phyloP scores from a whole-genome alignment of 2,888 invertebrate species.

The Patella pellucida region DNA sequence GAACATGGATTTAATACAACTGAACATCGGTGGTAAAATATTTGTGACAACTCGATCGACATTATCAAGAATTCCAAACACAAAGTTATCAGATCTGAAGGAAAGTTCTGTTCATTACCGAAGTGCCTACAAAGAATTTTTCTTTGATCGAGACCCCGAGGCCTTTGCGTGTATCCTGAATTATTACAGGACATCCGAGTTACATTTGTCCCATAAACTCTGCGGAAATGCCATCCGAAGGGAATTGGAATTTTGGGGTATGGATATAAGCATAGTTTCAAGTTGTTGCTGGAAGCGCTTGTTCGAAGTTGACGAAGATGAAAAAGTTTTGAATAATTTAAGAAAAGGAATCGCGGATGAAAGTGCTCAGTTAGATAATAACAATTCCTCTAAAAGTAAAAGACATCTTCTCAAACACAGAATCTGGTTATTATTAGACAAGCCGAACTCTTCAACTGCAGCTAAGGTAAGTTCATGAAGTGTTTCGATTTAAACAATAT shows the following conservation, averaged over 20 bases:
- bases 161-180: slow-evolving; percentile 43
- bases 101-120: slow-evolving; percentile 10
- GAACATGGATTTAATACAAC: neutral
- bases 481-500: too few relatives aligned
- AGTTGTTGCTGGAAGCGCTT: slow-evolving; percentile 41
- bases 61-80: slow-evolving; percentile 16
- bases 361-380: neutral
- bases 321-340: slow-evolving; percentile 10
- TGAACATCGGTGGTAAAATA: slow-evolving; percentile 21
- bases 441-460: slow-evolving; percentile 22
- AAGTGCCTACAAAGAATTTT: slow-evolving; percentile 24
- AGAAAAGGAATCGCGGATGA: slow-evolving; percentile 11
- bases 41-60: slow-evolving; percentile 21
- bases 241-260: slow-evolving; percentile 43
- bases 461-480: slow-evolving; percentile 22
- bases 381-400: neutral
- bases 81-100: slow-evolving; percentile 11
- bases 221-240: slow-evolving; percentile 44
- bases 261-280: slow-evolving; percentile 36
- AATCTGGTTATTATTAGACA: slow-evolving; percentile 21
- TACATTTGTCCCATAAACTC: slow-evolving; percentile 42
- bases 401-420: slow-evolving; percentile 6
- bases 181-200: slow-evolving; percentile 39
- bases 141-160: slow-evolving; percentile 44
- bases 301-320: slow-evolving; percentile 18